Evolutionary conservation across 2,888 invertebrate species (phyloP).

Genomic region (Aphidius colemani): DNA sequence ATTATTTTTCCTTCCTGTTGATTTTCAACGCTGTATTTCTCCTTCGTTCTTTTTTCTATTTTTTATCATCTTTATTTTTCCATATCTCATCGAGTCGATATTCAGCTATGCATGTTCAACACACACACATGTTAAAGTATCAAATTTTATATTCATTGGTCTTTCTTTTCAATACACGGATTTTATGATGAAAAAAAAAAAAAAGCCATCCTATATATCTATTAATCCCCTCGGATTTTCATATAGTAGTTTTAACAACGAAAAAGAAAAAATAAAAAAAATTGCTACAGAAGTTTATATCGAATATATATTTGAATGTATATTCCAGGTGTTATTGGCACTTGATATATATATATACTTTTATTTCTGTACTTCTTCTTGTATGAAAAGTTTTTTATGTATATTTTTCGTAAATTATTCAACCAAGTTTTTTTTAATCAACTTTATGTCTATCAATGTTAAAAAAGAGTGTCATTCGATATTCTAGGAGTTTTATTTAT

Average conservation of each 20-base stretch:
- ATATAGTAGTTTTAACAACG: neutral
- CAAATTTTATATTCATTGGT: conserved; percentile 37
- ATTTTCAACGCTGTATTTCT: too few species aligned
- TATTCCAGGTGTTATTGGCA: neutral
- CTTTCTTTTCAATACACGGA: conserved; percentile 13
- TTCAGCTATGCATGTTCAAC: conserved; percentile 12
- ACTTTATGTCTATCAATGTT: too few species aligned
- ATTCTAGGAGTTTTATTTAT: too few species aligned
- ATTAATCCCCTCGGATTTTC: neutral
- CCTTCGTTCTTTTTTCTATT: neutral
- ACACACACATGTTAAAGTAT: conserved; percentile 24
- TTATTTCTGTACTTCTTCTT: neutral
- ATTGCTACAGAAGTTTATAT: too few species aligned
- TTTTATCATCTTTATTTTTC: conserved; percentile 10
- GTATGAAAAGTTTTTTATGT: neutral
- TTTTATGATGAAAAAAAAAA: conserved; percentile 8
- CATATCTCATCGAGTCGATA: conserved; percentile 25
- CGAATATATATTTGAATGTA: too few species aligned
- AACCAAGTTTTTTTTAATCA: too few species aligned
- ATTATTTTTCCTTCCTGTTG: too few species aligned
- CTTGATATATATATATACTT: neutral
- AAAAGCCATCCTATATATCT: too few species aligned
- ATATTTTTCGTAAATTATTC: conserved; percentile 4
- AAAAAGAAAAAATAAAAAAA: neutral
- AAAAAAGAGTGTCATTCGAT: too few species aligned